Evolutionary conservation across 2,113 vertebrate genomes (phyloP), one percentile per base, ranked within the genome.

Genomic region (Vimba vimba): DNA sequence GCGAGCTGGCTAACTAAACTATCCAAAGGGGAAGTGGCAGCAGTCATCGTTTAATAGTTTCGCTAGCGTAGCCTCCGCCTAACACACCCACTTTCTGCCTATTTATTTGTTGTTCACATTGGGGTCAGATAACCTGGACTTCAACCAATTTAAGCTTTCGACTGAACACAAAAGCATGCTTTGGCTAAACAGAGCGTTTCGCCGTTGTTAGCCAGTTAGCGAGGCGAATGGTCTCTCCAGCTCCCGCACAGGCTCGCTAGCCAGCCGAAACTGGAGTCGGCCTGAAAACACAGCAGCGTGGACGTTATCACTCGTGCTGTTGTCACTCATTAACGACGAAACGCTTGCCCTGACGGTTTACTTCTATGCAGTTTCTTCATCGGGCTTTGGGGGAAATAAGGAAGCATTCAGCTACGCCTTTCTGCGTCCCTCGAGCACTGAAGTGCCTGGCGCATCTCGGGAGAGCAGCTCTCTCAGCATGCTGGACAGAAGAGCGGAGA

Each of bases 381-480:
- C 13, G 23, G 27, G 13, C 10, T n/a, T 55, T 52, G 84, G 81
- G 50, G 77, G 62, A 62, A 83, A 83, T 82, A 68, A 79, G 30
- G 45, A 86, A 27, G 57, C 57, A 4, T n/a, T 82, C 64, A 47
- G 30, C 47, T 76, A 75, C 84, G 81, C 62, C 23, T 62, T 66
- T 4, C 66, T 52, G 73, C 15, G 89, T 92, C 89, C 80, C 76
- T 82, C 87, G 87, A 66, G 89, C 84, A 83, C 52, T 86, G 68
- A 74, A 87, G 88, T 82, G 84, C 83, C 78, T 55, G 68, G 87
- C 66, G 87, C 85, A 76, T 86, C 57, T 82, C 62, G 11, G 64
- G 64, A 69, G 80, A 36, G 39, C 27, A 2, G 17, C 78, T 85
- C 85, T 83, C 81, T 86, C 92, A 91, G 89, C 89, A 93, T 92